Evolutionary conservation across 2,888 invertebrate genomes (phyloP).

Genomic region (Lissocephala sabroskyi): DNA sequence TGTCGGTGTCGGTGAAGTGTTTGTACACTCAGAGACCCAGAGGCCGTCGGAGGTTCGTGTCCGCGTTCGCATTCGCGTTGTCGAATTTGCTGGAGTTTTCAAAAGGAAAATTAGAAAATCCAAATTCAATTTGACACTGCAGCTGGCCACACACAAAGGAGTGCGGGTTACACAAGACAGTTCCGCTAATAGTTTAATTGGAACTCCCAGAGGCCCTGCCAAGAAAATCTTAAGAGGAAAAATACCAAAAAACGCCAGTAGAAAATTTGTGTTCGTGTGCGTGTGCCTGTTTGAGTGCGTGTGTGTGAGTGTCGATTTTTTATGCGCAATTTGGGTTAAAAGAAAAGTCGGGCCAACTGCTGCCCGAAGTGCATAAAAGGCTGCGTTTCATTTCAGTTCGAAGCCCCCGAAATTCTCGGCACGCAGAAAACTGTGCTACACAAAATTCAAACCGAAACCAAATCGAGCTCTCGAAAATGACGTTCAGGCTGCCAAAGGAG

Average conservation of each 20-base stretch:
- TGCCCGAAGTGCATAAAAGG: conserved; percentile 12
- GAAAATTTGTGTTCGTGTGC: conserved; percentile 24
- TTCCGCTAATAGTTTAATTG: background rate
- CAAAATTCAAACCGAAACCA: conserved; percentile 13
- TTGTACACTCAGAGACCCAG: conserved; percentile 54
- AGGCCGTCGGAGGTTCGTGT: conserved; percentile 48
- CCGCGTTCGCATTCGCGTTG: conserved; percentile 36
- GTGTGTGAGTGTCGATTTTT: conserved; percentile 43
- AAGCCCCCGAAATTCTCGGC: too few species aligned
- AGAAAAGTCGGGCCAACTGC: conserved; percentile 27
- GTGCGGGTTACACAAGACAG: too few species aligned
- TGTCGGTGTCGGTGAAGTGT: conserved; percentile 44
- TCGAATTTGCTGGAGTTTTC: conserved; percentile 19
- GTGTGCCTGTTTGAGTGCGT: conserved; percentile 18
- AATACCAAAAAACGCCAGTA: conserved; percentile 16
- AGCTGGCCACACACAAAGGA: too few species aligned
- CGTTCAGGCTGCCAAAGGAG: background rate
- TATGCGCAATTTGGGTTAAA: conserved; percentile 64
- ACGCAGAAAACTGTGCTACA: conserved; percentile 52
- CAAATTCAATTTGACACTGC: conserved; percentile 19
- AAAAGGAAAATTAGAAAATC: conserved; percentile 14
- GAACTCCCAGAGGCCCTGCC: conserved; percentile 2
- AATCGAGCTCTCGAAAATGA: background rate
- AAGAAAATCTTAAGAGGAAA: conserved; percentile 3
- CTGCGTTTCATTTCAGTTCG: conserved; percentile 48